Conservation (phyloP, 2,888 invertebrate genomes). For the Epirrhoe alternata region DNA sequence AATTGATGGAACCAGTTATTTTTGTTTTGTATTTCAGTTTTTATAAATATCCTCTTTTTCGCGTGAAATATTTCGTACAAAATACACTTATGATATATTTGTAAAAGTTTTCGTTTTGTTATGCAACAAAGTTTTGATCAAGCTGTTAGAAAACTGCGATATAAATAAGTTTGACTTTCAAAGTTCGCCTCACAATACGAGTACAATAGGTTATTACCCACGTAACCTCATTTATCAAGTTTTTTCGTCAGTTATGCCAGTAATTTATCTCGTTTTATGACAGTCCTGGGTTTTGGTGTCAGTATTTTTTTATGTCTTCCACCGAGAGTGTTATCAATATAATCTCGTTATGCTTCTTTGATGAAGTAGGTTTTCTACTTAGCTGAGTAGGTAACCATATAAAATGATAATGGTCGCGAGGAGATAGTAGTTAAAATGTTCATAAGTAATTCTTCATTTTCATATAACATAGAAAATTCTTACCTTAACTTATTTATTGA, state of each 20-base stretch:
- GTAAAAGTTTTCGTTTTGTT: constrained; percentile 8
- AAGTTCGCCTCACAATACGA: constrained; percentile 15
- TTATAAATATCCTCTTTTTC: no score
- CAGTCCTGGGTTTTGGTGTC: constrained; percentile 32
- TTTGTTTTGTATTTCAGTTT: no score
- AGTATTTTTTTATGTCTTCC: constrained; percentile 33
- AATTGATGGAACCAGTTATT: no score
- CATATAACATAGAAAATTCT: background rate
- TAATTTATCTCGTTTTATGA: constrained; percentile 41
- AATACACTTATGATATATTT: no score
- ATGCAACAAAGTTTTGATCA: constrained; percentile 4
- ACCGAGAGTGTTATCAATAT: constrained; percentile 34
- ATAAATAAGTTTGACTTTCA: constrained; percentile 21
- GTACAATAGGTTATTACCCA: constrained; percentile 25
- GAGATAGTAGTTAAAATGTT: background rate
- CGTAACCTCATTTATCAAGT: constrained; percentile 42
- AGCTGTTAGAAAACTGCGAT: constrained; percentile 12
- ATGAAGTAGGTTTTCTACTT: constrained; percentile 26
- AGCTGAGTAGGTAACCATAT: constrained; percentile 5
- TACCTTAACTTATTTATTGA: no score
- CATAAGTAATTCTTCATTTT: background rate
- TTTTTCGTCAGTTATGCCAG: constrained; percentile 38
- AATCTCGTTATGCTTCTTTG: constrained; percentile 25
- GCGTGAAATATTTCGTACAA: background rate
- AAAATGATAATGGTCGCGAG: background rate